phyloP scores from a whole-genome alignment of 1,140 invertebrate species.

The Tetramorium parvispinum region DNA sequence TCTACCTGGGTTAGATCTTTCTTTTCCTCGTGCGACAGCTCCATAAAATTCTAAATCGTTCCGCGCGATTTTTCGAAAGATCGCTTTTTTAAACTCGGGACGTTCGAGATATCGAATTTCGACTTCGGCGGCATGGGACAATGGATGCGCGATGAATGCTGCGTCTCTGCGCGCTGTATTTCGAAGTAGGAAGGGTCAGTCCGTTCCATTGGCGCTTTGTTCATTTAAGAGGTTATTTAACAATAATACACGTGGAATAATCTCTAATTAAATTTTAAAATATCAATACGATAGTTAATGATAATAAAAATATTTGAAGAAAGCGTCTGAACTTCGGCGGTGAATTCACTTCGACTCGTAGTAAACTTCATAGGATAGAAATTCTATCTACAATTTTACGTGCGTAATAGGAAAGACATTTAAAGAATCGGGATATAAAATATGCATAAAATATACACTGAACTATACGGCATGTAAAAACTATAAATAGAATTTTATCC shows the following conservation, averaged over 20 bases:
- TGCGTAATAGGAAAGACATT: not conserved
- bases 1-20: too few relatives aligned
- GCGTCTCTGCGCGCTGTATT: constrained; percentile 58
- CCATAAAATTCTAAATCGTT: too few relatives aligned
- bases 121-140: not conserved
- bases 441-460: not conserved
- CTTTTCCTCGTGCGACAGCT: too few relatives aligned
- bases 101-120: not conserved
- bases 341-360: not conserved
- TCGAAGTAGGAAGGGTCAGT: constrained; percentile 3
- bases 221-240: too few relatives aligned
- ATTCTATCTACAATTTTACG: not conserved
- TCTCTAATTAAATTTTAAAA: not conserved
- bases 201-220: too few relatives aligned
- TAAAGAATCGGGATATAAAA: not conserved
- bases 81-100: not conserved
- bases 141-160: not conserved
- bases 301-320: not conserved
- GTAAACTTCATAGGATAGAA: not conserved
- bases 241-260: too few relatives aligned
- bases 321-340: not conserved
- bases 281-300: not conserved
- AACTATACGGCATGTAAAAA: not conserved
- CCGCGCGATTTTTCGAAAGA: not conserved
- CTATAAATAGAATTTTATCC: not conserved